Base-by-base conservation (phyloP, 64 coral and sea anemone genomes). In the Stichodactyla mertensii region DNA sequence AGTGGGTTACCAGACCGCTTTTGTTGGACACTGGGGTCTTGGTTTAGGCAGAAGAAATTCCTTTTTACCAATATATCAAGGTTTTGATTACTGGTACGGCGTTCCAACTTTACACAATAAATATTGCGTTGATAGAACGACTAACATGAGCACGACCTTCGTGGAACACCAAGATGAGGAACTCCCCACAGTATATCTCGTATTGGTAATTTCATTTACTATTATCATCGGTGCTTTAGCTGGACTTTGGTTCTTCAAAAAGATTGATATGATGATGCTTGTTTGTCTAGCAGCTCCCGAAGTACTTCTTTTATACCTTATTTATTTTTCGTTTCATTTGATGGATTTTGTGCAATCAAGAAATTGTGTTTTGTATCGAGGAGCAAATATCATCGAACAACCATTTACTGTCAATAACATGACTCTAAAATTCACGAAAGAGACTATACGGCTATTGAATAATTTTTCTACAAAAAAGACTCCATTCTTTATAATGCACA, bases 81-180 rank as follows among this genome's bases (percentile, higher is more conserved):
- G 95, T 12, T 98, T 98, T 89, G 86, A 94, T 69, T 89, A 77
- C 28, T 98, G 92, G 92, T 98, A 94, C 66, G 95, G 95, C 16
- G 87, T 98, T 4, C 84, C 89, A 16, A 61, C 95, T 14, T 87
- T 86, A 27, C 92, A 93, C 84, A 98, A 80, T 62, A 83, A 71
- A 14, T 67, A 86, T 15, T 98, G 95, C 64, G 74, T 86, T 54
- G 51, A 79, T 18, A 89, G 24, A 54, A 88, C 5, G 55, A 61
- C 54, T 18, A 69, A 62, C 66, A 52, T 77, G 51, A 54, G 36
- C 9, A 84, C 23, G 14, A 15, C 20, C 53, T 36, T 81, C 20
- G 26, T 13, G 7, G 24, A 81, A n/a, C 4, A 88, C 28, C 71
- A 6, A 16, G 45, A 59, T 16, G 74, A 82, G 9, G 77, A 61